Evolutionary conservation across 2,113 vertebrate genomes (phyloP), one percentile per base, ranked within the genome.

Genomic region (Nyctereutes procyonoides): DNA sequence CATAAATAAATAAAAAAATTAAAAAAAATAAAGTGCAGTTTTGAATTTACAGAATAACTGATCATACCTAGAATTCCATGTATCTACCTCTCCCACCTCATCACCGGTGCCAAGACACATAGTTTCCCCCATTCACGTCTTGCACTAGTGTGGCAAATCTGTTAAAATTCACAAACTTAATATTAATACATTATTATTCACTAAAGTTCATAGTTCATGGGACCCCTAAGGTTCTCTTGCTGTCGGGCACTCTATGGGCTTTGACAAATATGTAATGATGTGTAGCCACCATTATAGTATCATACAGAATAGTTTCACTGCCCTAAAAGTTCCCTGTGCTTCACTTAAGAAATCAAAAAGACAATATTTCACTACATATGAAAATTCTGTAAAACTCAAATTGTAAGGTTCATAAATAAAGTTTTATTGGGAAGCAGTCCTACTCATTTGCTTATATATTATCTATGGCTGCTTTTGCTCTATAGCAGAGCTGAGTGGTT

Each of bases 271-370:
- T 6, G 10, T 69, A 65, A 48, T 60, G 24, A 86, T 8, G 15
- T 12, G 5, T 56, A 55, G 17, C 48, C 56, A n/a, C 30, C 17
- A 56, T 73, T 55, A 65, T 8, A 17, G 12, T 62, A 32, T 74
- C 32, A 22, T 32, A 71, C 30, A 69, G 89, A 65, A 79, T 28
- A 88, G 17, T 15, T 63, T 65, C 30, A n/a, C 32, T 26, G 51
- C n/a, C 43, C 7, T 84, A 51, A 55, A 93, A 48, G 38, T 48
- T 58, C 38, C 48, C 17, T 28, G 35, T 74, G 28, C 15, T 48
- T 88, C 56, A 62, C 5, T 79, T 87, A 95, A 91, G 58, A 96
- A 96, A 80, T 67, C 11, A 58, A 94, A 84, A 91, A 11, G 56
- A 51, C 32, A 24, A 9, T 35, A 71, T 92, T 81, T 95, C 17